Evolutionary conservation across 2,113 vertebrate genomes (phyloP), one percentile per base, ranked within the genome.

Genomic region (Archocentrus centrarchus): DNA sequence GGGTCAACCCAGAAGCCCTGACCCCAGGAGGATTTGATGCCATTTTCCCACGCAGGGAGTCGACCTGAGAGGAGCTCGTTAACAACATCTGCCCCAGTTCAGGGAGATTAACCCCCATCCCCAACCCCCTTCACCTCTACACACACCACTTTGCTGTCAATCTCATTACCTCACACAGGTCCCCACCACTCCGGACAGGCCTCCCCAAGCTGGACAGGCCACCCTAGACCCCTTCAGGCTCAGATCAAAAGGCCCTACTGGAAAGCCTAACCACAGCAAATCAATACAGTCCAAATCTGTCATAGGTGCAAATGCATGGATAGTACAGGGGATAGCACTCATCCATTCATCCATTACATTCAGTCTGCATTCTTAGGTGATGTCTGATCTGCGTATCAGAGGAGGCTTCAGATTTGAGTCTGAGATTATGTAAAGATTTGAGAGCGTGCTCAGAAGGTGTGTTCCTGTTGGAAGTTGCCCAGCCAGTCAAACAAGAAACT

Each of bases 41-140:
- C 91, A 93, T 95, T 96, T 96, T 96, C 96, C 95, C 95, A 96
- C 95, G 95, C 93, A 93, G 90, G 92, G 95, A 95, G 95, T 91
- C 91, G 93, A 96, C 95, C 95, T 96, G 94, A 95, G 94, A 94
- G 94, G 91, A 95, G 93, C 95, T 96, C 93, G 94, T 96, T 96
- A 95, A 96, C 93, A 95, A 96, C 96, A 96, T 96, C 96, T 96
- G 96, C 96, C 95, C 95, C 93, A 85, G 94, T 96, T 96, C 95
- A 96, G 94, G 87, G 93, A 95, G 95, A 95, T 96, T 95, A 95
- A 94, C 91, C 94, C 93, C 86, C 86, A 59, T 82, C 87, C 89
- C 89, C 90, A 60, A 85, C 92, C 92, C 93, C 89, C 91, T 32
- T 32, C 89, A 89, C 91, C 84, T 91, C 90, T n/a, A 88, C 82